Conservation (phyloP, 2,113 vertebrate genomes). For the Felis catus region F.catus_Fca126_mat1.0 CM031418.1:38903001-38903500, state of each 20-base stretch:
- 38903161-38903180: background rate
- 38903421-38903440: background rate
- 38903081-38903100: accelerated
- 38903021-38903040: background rate
- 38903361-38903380: background rate
- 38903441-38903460: background rate
- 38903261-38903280: background rate
- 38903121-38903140: background rate
- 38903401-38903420: background rate
- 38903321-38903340: background rate
- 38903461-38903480: background rate
- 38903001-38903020: background rate
- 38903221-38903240: background rate
- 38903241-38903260: background rate
- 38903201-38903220: too few species aligned
- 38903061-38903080: background rate
- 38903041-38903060: background rate
- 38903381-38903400: background rate
- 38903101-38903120: background rate
- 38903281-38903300: background rate
- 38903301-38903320: background rate
- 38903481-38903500: background rate
- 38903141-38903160: background rate
- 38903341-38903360: background rate
- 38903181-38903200: background rate